phyloP scores from a whole-genome alignment of 2,888 invertebrate species.

The Caenorhabditis macrosperma region DNA sequence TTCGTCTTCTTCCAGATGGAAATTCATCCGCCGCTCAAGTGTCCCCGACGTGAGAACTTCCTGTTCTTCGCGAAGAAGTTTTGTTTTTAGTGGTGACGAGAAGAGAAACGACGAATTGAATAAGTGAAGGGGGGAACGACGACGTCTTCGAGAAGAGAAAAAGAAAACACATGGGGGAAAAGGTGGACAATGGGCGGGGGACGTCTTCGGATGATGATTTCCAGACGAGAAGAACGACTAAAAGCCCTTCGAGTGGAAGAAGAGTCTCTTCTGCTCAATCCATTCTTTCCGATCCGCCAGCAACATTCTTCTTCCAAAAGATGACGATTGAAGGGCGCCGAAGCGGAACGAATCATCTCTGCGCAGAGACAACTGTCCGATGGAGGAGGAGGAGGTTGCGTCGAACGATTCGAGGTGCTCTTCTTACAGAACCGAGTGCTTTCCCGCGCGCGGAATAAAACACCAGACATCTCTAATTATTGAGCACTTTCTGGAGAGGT shows the following conservation, averaged over 20 bases:
- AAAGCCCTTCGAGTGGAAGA: conserved; percentile 8
- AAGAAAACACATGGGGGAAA: neutral
- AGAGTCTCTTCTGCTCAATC: neutral
- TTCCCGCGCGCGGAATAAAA: neutral
- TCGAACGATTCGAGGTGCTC: neutral
- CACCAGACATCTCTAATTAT: conserved; percentile 22
- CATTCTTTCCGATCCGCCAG: conserved; percentile 1
- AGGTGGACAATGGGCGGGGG: conserved; percentile 2
- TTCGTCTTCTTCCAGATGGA: neutral
- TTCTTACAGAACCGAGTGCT: neutral
- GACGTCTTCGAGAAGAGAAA: neutral
- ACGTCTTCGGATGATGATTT: neutral
- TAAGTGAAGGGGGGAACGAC: conserved; percentile 15
- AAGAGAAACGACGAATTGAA: conserved; percentile 26
- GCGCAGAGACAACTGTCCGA: neutral
- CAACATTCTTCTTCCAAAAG: conserved; percentile 6
- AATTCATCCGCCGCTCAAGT: neutral
- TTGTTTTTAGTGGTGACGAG: neutral
- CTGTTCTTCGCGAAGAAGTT: neutral
- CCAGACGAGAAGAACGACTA: conserved; percentile 16
- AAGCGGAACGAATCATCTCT: neutral
- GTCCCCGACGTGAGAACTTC: conserved; percentile 7
- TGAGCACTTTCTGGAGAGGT: conserved; percentile 9
- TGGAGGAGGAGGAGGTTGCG: too few relatives aligned
- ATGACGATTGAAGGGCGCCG: conserved; percentile 9